Evolutionary conservation across 1,140 invertebrate species (phyloP).

Genomic region (Cryptotermes secundus): DNA sequence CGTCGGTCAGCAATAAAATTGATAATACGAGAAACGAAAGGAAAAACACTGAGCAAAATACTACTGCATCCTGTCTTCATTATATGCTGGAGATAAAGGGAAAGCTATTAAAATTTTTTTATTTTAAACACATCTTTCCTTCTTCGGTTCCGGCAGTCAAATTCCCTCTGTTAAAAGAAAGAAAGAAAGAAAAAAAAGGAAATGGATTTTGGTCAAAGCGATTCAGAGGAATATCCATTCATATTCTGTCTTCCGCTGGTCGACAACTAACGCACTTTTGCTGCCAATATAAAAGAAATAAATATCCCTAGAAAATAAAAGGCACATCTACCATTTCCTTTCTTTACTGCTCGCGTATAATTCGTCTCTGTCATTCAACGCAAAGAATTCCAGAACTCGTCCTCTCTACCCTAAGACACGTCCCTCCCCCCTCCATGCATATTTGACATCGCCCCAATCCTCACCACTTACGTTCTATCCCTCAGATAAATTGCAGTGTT

Average conservation of each 20-base stretch:
- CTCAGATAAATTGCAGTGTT: neutral
- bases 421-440: neutral
- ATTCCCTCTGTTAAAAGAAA: neutral
- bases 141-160: neutral
- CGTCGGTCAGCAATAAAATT: too few relatives aligned
- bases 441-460: neutral
- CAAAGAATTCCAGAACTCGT: neutral
- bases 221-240: neutral
- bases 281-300: neutral
- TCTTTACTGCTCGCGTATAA: neutral
- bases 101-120: neutral
- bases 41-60: too few relatives aligned
- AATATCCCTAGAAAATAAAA: conserved; percentile 4
- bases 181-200: neutral
- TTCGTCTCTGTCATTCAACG: conserved; percentile 1
- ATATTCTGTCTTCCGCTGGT: neutral
- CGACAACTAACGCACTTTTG: neutral
- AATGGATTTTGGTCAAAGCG: neutral
- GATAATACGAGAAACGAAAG: too few relatives aligned
- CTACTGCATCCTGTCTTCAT: neutral
- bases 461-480: conserved; percentile 6
- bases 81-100: neutral
- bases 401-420: neutral
- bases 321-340: neutral
- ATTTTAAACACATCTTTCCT: neutral